Evolutionary conservation across 2,888 invertebrate species (phyloP).

Genomic region (Nymphalis c-album): DNA sequence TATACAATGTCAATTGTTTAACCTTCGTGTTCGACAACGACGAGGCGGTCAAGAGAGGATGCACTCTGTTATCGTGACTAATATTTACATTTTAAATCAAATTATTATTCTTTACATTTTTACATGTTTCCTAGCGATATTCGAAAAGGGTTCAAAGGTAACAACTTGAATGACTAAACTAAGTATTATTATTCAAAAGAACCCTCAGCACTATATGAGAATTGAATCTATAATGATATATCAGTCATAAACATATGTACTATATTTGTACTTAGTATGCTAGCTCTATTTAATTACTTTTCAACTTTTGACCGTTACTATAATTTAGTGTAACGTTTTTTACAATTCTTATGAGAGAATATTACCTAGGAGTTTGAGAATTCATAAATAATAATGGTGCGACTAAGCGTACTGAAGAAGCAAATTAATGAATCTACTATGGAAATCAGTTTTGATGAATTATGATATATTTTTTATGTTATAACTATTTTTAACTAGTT

Average conservation of each 20-base stretch:
- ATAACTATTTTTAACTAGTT: slow-evolving; percentile 5
- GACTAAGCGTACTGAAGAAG: slow-evolving; percentile 37
- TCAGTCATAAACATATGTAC: not conserved
- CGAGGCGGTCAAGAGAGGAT: slow-evolving; percentile 29
- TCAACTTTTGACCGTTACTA: slow-evolving; percentile 24
- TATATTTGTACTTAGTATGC: not conserved
- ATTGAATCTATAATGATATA: no score
- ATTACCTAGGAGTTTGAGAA: slow-evolving; percentile 15
- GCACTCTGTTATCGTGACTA: not conserved
- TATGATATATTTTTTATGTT: slow-evolving; percentile 20
- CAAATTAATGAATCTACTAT: slow-evolving; percentile 47
- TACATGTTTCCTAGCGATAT: no score
- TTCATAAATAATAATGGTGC: slow-evolving; percentile 28
- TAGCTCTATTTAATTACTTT: not conserved
- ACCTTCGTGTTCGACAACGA: slow-evolving; percentile 23
- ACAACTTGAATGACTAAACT: no score
- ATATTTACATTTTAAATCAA: no score
- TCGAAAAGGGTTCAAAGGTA: no score
- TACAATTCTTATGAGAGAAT: slow-evolving; percentile 4
- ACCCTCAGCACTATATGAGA: no score
- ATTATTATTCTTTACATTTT: no score
- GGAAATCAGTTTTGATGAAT: slow-evolving; percentile 34
- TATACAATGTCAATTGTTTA: slow-evolving; percentile 37
- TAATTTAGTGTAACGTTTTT: not conserved
- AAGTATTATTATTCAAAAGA: no score